Evolutionary conservation across 2,113 vertebrate genomes (phyloP).

Genomic region (Cebus imitator): DNA sequence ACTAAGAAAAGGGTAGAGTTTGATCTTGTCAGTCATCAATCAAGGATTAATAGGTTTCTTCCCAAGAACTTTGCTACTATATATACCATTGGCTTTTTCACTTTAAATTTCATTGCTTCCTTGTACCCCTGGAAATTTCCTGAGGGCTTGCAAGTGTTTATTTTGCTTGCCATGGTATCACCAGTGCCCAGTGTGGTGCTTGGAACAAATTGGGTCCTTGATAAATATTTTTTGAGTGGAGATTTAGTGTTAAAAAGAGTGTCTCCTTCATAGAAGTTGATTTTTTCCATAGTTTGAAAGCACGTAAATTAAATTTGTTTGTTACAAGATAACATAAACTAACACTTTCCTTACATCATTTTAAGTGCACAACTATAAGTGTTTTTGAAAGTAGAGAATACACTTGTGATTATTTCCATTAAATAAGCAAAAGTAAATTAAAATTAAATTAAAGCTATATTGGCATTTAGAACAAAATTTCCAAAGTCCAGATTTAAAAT

Average conservation of each 20-base stretch:
- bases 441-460: neutral
- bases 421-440: slow-evolving; percentile 44
- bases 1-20: neutral
- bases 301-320: neutral
- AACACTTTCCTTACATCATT: neutral
- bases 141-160: neutral
- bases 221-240: neutral
- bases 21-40: neutral
- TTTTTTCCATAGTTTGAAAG: slow-evolving; percentile 19
- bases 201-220: neutral
- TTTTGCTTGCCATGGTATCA: neutral
- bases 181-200: neutral
- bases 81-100: neutral
- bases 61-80: neutral
- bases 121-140: neutral
- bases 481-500: slow-evolving; percentile 24
- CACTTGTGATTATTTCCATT: neutral
- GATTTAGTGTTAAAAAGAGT: neutral
- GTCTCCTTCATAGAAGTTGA: neutral
- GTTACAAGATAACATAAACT: neutral
- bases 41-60: neutral
- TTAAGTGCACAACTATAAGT: neutral
- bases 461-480: slow-evolving; percentile 6
- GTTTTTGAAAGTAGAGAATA: slow-evolving; percentile 36
- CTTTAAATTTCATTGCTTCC: neutral